phyloP scores from a whole-genome alignment of 2,113 vertebrate genomes.

The Aspidoscelis tigris region DNA sequence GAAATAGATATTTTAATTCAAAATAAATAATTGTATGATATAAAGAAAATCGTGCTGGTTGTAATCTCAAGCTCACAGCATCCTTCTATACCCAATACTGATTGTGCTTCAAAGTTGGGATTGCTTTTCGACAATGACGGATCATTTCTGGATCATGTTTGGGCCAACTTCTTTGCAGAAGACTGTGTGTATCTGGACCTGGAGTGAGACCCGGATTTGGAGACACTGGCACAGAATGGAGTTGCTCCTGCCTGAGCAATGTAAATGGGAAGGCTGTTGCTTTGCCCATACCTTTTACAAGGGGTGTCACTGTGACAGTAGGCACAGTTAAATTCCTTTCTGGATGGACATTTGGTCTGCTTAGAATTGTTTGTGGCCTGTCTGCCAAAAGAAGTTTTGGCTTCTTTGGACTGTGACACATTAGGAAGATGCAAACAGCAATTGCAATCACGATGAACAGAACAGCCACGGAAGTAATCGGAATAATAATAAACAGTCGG shows the following conservation, averaged over 20 bases:
- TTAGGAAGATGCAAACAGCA: conserved; percentile 72
- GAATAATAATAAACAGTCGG: conserved; percentile 77
- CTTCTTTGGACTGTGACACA: conserved; percentile 77
- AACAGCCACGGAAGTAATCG: conserved; percentile 73
- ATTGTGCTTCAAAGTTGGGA: conserved; percentile 81
- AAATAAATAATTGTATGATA: conserved; percentile 29
- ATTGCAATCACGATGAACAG: conserved; percentile 77
- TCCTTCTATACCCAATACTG: conserved; percentile 91
- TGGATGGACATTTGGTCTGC: conserved; percentile 52
- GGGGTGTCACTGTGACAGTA: conserved; percentile 84
- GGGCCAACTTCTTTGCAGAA: conserved; percentile 76
- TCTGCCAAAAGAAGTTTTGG: conserved; percentile 62
- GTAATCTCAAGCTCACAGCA: background rate
- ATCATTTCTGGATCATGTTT: conserved; percentile 77
- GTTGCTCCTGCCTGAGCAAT: conserved; percentile 48
- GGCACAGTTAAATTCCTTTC: conserved; percentile 79
- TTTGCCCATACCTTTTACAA: conserved; percentile 65
- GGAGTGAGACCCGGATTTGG: conserved; percentile 45
- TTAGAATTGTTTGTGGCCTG: conserved; percentile 38
- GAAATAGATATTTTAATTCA: background rate
- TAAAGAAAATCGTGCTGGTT: background rate
- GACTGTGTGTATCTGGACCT: conserved; percentile 47
- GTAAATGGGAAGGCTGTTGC: conserved; percentile 58
- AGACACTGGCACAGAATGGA: conserved; percentile 45
- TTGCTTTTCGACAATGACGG: conserved; percentile 79